phyloP scores from a whole-genome alignment of 2,888 invertebrate genomes.

The Laspeyria flexula region DNA sequence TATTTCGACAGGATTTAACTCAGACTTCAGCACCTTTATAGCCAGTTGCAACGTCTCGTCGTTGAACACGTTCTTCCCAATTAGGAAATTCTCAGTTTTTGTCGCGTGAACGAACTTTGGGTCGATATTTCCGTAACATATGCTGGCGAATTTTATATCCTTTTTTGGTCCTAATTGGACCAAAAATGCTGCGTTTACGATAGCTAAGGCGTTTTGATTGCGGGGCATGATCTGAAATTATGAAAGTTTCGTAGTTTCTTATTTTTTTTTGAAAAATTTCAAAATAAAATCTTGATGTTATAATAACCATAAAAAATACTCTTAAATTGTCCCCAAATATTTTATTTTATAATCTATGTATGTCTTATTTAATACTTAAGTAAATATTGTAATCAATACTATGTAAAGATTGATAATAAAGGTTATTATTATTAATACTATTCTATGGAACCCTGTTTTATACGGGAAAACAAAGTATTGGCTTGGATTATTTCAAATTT shows the following conservation, averaged over 20 bases:
- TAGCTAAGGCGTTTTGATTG: constrained; percentile 91
- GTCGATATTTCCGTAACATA: constrained; percentile 89
- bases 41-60: constrained; percentile 77
- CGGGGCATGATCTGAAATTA: constrained; percentile 88
- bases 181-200: constrained; percentile 91
- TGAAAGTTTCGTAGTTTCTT: neutral
- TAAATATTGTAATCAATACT: too few species aligned
- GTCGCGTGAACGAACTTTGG: constrained; percentile 85
- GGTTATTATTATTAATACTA: too few species aligned
- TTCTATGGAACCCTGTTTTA: too few species aligned
- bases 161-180: constrained; percentile 79
- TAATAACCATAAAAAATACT: too few species aligned
- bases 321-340: too few species aligned
- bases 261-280: too few species aligned
- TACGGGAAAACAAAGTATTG: too few species aligned
- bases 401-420: too few species aligned
- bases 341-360: too few species aligned
- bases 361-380: too few species aligned
- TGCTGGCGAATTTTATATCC: constrained; percentile 69
- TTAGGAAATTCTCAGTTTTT: constrained; percentile 83
- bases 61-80: constrained; percentile 72
- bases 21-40: constrained; percentile 80
- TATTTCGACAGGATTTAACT: constrained; percentile 87
- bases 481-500: too few species aligned
- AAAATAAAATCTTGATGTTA: too few species aligned